Evolutionary conservation across 2,888 invertebrate genomes (phyloP), one percentile per base, ranked within the genome.

Genomic region (Dasysyrphus tricinctus): DNA sequence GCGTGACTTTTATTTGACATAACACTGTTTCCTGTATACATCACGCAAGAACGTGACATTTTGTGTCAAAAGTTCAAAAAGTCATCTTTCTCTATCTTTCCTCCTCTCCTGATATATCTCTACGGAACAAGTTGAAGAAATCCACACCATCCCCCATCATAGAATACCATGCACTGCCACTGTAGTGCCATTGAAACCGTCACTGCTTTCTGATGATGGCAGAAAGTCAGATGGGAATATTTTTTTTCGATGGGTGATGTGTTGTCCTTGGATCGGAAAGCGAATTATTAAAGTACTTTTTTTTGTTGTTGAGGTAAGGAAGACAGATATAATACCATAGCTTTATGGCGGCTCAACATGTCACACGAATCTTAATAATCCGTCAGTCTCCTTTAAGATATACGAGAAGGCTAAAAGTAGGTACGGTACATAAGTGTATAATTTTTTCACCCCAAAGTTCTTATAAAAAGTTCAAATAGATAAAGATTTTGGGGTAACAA

Each of bases 11-110:
- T 69, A 73, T 73, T 54, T 56, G 83, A 54, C 49, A 51, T 11
- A 69, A 74, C 65, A 56, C 56, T 56, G 63, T 42, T 79, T 80
- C 19, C 37, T 32, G 74, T 80, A 80, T 63, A 70, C 74, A 65
- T 80, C 80, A 80, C 80, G 77, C 80, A 80, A 69, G 77, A 80
- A 80, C 81, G 85, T 85, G 85, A 85, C 85, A 63, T 80, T 85
- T 80, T 5, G 44, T 85, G 85, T 85, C 85, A 85, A 80, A 85
- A 85, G 81, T 80, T 85, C 73, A 80, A 74, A 84, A 85, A 85
- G 85, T 80, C 85, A 85, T 80, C 61, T 70, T 49, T 54, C 11
- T 12, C 12, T 16, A 3, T 32, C 16, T 34, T 16, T 11, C 0
- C 19, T 59, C 11, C 2, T 39, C 5, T 39, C 5, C 16, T 3